Evolutionary conservation across 2,113 vertebrate genomes (phyloP).

Genomic region (Romanogobio albipinnatus): DNA sequence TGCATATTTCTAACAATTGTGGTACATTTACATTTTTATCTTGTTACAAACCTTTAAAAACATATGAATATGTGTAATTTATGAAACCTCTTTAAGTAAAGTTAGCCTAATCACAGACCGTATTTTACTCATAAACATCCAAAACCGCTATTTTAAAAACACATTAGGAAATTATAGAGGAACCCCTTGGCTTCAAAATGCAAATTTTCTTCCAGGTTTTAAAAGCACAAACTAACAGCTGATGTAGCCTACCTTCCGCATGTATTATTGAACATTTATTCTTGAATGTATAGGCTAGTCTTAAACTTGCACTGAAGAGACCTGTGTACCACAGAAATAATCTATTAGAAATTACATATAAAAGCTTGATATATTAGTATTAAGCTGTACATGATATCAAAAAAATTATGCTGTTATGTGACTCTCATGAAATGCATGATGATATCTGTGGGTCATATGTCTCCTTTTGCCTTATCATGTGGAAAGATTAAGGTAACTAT

Average conservation of each 20-base stretch:
- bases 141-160: neutral
- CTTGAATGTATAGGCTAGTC: neutral
- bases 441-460: conserved; percentile 23
- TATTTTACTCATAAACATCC: neutral
- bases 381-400: neutral
- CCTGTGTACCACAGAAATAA: neutral
- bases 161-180: neutral
- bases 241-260: neutral
- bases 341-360: neutral
- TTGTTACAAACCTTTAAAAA: no score
- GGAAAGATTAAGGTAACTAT: conserved; percentile 17
- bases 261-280: neutral
- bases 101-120: neutral
- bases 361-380: neutral
- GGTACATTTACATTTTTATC: neutral
- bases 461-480: neutral
- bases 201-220: neutral
- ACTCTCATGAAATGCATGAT: neutral
- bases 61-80: no score
- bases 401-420: conserved; percentile 17
- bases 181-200: neutral
- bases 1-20: neutral
- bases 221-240: neutral
- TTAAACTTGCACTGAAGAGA: neutral
- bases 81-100: neutral